Evolutionary conservation across 2,797 vertebrate species (phyloP), one percentile per base, ranked within the genome.

Genomic region (Todus mexicanus): DNA sequence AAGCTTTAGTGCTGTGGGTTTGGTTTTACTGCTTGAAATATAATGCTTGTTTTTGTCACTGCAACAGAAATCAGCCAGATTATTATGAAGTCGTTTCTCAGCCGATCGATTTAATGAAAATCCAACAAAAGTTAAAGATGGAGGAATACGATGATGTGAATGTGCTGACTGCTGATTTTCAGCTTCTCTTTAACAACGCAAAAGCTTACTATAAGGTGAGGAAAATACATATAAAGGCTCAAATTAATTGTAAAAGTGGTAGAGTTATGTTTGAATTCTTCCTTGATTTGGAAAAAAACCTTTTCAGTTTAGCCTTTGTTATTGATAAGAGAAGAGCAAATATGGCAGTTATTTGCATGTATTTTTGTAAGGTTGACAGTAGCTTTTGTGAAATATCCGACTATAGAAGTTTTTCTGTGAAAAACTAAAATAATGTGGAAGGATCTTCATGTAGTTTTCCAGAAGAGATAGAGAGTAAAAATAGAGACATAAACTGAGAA

Each of bases 71-170:
- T 96, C 99, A 99, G 66, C 99, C 99, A 27, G 99, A 99, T 96
- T 99, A 99, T 96, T 99, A 99, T 95, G 99, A 99, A 40, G 98
- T 99, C 84, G 99, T 99, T 94, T 98, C 99, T 77, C 99, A 99
- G 96, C 99, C 99, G 27, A 99, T 99, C 56, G 99, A 99, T 97
- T 98, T 99, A 98, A 99, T 99, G 99, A 99, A 99, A 97, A 99
- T 99, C 94, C 99, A 99, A 76, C 99, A 99, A 96, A 99, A 99
- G 96, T 97, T 99, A 80, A 99, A 99, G 98, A 99, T 99, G 99
- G 99, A 99, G 95, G 99, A 99, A 87, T 99, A 99, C 77, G 99
- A 99, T 90, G 99, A 99, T 66, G 99, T 99, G 42, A 98, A 99
- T 81, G 97, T 99, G 87, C 98, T 99, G 91, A 99, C 99, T 73